Evolutionary conservation across 2,888 invertebrate genomes (phyloP), one percentile per base, ranked within the genome.

Genomic region (Scaptodrosophila latifasciaeformis): DNA sequence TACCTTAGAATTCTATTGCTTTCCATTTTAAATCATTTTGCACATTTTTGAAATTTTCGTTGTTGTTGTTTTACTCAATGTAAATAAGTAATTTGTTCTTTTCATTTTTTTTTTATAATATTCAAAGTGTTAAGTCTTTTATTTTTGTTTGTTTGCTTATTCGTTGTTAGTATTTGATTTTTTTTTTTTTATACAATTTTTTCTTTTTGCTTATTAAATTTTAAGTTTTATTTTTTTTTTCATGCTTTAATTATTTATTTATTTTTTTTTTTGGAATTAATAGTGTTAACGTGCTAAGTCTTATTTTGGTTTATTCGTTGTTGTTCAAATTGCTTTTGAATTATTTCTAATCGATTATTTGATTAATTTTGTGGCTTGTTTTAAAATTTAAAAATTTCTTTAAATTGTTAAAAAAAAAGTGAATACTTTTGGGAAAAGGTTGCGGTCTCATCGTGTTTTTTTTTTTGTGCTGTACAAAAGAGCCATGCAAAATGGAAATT

Each of bases 271-370:
- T 53, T 54, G 54, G 59, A 70, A 65, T 59, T 62, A 62, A 60
- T 72, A 59, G 62, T 80, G 81, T 76, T 69, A 78, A 78, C 81
- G 78, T 76, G 76, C 81, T 65, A 78, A 75, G 78, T 71, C 64
- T 68, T 68, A 54, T 56, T 63, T 64, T 72, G 62, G 60, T 62
- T 61, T 68, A 67, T 63, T 65, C 69, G 67, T 67, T 65, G 61
- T 52, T 62, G 62, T 66, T 64, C 59, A 52, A 59, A 59, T 59
- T 44, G 63, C 56, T 70, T 63, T n/a, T n/a, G n/a, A 50, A 62
- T 59, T 56, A 63, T 60, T 67, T 67, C 58, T 67, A 65, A 54
- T 67, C n/a, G n/a, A n/a, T n/a, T n/a, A n/a, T n/a, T n/a, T n/a
- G n/a, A n/a, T n/a, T n/a, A n/a, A n/a, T n/a, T n/a, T n/a, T n/a